Conservation (phyloP, 2,888 invertebrate species). For the Meghimatium bilineatum region DNA sequence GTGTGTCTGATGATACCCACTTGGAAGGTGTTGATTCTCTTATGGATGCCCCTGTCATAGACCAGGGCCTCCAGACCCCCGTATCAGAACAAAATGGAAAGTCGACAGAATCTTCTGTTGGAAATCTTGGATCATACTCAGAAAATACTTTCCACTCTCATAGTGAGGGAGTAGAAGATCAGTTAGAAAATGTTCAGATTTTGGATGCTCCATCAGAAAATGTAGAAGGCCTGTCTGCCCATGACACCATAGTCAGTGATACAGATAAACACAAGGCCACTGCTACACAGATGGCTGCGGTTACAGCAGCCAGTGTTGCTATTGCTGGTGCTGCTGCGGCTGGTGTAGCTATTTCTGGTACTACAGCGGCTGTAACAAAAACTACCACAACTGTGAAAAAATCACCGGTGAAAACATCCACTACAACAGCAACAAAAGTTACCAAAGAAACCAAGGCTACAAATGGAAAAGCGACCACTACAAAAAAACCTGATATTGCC, state of each 20-base stretch:
- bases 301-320: slow-evolving; percentile 13
- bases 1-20: neutral
- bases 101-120: slow-evolving; percentile 16
- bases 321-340: slow-evolving; percentile 18
- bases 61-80: neutral
- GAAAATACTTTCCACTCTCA: too few species aligned
- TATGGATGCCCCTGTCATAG: slow-evolving; percentile 6
- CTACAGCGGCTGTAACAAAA: neutral
- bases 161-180: too few species aligned
- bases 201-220: slow-evolving; percentile 5
- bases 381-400: slow-evolving; percentile 27
- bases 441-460: slow-evolving; percentile 16
- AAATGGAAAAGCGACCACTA: slow-evolving; percentile 10
- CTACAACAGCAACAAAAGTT: slow-evolving; percentile 23
- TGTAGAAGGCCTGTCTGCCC: neutral
- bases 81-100: slow-evolving; percentile 11
- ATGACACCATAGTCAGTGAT: too few species aligned
- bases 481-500: slow-evolving; percentile 16
- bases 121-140: neutral
- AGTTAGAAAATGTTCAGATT: too few species aligned
- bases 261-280: neutral
- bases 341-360: neutral
- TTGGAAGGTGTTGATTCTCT: slow-evolving; percentile 1
- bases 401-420: slow-evolving; percentile 31
- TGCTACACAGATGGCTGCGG: slow-evolving; percentile 21